Conservation (phyloP, 2,888 invertebrate species). For the Trissoscelio sp. region DNA sequence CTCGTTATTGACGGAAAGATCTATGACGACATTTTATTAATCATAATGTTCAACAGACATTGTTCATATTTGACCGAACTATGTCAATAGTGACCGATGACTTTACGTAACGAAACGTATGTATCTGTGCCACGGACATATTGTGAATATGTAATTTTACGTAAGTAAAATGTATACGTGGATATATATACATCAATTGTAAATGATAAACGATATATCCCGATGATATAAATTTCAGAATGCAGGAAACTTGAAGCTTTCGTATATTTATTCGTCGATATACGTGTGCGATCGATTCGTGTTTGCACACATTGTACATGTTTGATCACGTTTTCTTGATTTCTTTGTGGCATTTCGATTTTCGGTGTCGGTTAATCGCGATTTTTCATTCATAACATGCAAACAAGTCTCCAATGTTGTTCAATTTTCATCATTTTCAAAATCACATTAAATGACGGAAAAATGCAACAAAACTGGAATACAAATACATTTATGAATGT, state of each 20-base stretch:
- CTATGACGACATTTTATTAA: constrained; percentile 40
- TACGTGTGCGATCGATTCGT: neutral
- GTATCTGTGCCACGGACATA: constrained; percentile 3
- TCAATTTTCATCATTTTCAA: too few species aligned
- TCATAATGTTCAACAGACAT: constrained; percentile 23
- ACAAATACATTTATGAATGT: neutral
- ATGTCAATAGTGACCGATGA: constrained; percentile 36
- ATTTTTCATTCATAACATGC: too few species aligned
- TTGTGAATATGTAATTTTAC: constrained; percentile 33
- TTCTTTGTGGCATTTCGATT: neutral
- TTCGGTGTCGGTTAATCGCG: neutral
- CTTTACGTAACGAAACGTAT: constrained; percentile 11
- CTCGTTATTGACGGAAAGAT: too few species aligned
- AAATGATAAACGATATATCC: constrained; percentile 31
- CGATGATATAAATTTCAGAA: constrained; percentile 29
- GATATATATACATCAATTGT: constrained; percentile 10
- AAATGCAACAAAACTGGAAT: neutral
- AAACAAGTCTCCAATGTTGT: too few species aligned
- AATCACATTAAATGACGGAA: too few species aligned
- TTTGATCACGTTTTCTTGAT: neutral
- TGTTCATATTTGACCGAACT: constrained; percentile 24
- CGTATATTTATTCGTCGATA: constrained; percentile 33
- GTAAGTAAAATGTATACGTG: constrained; percentile 31
- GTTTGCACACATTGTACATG: neutral
- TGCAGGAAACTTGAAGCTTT: constrained; percentile 17